phyloP scores from a whole-genome alignment of 2,888 invertebrate species.

The Calameuta idolon region DNA sequence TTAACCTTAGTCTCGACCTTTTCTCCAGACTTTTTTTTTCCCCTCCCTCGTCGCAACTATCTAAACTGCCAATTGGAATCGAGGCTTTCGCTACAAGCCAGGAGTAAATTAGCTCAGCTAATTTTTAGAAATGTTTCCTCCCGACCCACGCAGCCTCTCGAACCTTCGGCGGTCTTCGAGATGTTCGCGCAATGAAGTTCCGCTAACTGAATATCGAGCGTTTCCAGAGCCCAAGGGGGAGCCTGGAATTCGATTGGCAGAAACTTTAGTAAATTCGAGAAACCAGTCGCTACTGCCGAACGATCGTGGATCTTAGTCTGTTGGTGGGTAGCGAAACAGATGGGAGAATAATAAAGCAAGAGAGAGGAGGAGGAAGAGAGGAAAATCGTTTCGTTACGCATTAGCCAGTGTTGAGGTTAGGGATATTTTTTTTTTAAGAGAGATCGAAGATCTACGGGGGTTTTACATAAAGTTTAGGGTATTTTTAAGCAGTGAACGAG shows the following conservation, averaged over 20 bases:
- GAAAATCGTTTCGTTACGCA: neutral
- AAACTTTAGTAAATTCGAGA: neutral
- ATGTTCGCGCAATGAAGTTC: neutral
- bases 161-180: neutral
- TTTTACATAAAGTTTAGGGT: too few relatives aligned
- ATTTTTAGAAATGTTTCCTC: neutral
- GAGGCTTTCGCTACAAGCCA: neutral
- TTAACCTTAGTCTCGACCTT: neutral
- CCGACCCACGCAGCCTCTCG: too few relatives aligned
- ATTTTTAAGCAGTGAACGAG: too few relatives aligned
- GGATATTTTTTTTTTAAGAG: too few relatives aligned
- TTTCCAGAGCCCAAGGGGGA: neutral
- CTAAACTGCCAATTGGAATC: neutral
- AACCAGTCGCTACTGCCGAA: too few relatives aligned
- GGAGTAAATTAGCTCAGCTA: neutral
- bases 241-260: neutral
- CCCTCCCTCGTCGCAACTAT: neutral
- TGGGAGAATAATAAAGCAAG: constrained; percentile 12
- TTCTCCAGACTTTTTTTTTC: neutral
- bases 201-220: neutral
- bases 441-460: too few relatives aligned
- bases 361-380: neutral
- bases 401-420: neutral
- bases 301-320: too few relatives aligned
- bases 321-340: neutral